Conservation (phyloP, 2,113 vertebrate genomes). For the Pithys albifrons region DNA sequence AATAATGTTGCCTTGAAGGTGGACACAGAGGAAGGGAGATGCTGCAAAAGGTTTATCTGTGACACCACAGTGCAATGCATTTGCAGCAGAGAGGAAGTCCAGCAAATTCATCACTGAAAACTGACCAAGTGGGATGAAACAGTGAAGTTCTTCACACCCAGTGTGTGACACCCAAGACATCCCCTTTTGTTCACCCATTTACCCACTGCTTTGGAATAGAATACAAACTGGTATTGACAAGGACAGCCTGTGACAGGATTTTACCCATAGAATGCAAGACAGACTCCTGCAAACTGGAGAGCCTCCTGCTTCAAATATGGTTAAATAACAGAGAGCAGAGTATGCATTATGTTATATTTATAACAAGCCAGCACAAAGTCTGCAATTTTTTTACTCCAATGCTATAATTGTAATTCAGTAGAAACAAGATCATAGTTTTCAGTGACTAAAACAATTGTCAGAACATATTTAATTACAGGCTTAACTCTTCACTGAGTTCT, state of each 20-base stretch:
- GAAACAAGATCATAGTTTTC: conserved; percentile 60
- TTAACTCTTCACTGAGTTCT: background rate
- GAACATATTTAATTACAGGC: conserved; percentile 61
- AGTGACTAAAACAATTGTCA: conserved; percentile 41
- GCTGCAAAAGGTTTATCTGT: background rate
- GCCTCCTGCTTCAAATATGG: background rate
- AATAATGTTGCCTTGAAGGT: background rate
- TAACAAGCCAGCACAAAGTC: conserved; percentile 38
- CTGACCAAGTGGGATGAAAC: background rate
- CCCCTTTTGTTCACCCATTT: background rate
- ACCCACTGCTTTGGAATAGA: background rate
- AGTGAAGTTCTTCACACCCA: background rate
- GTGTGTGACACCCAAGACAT: background rate
- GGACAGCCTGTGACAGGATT: background rate
- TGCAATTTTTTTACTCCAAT: conserved; percentile 63
- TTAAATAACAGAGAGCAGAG: conserved; percentile 47
- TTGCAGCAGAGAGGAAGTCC: background rate
- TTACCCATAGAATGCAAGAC: background rate
- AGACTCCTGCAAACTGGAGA: background rate
- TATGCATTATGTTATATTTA: conserved; percentile 54
- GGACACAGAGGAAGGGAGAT: background rate
- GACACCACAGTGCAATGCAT: background rate
- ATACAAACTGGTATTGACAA: background rate
- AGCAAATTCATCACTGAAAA: background rate
- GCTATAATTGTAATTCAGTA: conserved; percentile 59